These are phyloP conservation scores for Yponomeuta cagnagella DNA, from an alignment of 2,888 invertebrate genomes.

Conservation along the genomic window DNA sequence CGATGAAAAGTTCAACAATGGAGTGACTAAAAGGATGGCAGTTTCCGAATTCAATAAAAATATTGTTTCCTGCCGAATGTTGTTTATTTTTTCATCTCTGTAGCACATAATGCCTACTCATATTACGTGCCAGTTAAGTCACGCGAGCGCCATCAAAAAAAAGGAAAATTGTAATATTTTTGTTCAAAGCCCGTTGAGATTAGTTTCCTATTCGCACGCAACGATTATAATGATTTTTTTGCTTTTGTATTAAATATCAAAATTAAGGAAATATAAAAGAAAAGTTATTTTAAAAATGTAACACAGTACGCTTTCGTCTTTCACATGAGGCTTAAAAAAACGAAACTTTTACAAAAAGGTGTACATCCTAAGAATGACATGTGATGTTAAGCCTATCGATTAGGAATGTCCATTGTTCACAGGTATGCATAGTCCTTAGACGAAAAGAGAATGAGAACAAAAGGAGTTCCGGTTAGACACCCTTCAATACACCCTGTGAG, in stretches of 20 bases:
- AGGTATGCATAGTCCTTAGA: background rate
- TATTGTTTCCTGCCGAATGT: conserved; percentile 28
- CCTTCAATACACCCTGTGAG: background rate
- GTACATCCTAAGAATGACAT: too few species aligned
- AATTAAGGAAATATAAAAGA: background rate
- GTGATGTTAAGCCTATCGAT: too few species aligned
- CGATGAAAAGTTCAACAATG: conserved; percentile 23
- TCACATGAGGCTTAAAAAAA: too few species aligned
- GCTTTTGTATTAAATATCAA: background rate
- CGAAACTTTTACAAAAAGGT: too few species aligned
- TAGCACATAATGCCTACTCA: conserved; percentile 35
- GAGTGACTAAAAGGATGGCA: conserved; percentile 24
- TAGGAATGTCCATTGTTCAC: too few species aligned
- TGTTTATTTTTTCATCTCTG: conserved; percentile 28
- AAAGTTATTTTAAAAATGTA: background rate
- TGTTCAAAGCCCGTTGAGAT: conserved; percentile 30
- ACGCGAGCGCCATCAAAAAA: conserved; percentile 32
- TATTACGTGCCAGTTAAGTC: conserved; percentile 40
- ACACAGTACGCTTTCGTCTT: too few species aligned
- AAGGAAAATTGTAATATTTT: conserved; percentile 31
- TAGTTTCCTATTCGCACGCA: conserved; percentile 38
- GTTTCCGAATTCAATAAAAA: conserved; percentile 32
- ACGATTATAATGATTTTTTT: conserved; percentile 17
- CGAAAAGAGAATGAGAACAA: background rate
- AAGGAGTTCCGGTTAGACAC: background rate